Evolutionary conservation across 1,140 invertebrate species (phyloP).

Genomic region (Drosophila busckii): DNA sequence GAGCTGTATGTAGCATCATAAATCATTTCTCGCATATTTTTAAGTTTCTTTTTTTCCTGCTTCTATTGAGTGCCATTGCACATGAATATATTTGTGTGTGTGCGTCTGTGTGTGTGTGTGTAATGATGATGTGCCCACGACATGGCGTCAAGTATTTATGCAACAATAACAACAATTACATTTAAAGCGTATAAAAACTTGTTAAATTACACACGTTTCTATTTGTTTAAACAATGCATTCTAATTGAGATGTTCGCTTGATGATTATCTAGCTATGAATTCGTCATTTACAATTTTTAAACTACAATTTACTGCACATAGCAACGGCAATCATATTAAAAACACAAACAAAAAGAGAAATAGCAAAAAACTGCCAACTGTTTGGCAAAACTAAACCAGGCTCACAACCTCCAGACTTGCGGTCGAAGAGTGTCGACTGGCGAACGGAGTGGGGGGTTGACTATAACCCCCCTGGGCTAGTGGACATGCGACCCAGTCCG

Average conservation of each 20-base stretch:
- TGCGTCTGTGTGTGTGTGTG: slow-evolving; percentile 2
- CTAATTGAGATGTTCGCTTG: slow-evolving; percentile 13
- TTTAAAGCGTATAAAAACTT: slow-evolving; percentile 52
- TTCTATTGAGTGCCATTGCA: slow-evolving; percentile 41
- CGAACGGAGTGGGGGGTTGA: background rate
- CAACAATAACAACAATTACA: slow-evolving; percentile 69
- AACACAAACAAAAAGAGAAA: slow-evolving; percentile 20
- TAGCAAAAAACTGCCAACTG: slow-evolving; percentile 49
- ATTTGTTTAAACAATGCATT: slow-evolving; percentile 37
- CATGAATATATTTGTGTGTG: slow-evolving; percentile 34
- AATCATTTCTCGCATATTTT: slow-evolving; percentile 72
- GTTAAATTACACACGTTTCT: slow-evolving; percentile 48
- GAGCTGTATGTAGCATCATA: slow-evolving; percentile 52
- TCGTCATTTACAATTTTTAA: background rate
- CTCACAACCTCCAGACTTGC: slow-evolving; percentile 60
- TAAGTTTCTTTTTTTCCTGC: slow-evolving; percentile 51
- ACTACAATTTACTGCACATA: slow-evolving; percentile 23
- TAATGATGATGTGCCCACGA: slow-evolving; percentile 67
- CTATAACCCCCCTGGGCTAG: slow-evolving; percentile 18
- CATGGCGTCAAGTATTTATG: slow-evolving; percentile 67
- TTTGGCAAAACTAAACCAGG: slow-evolving; percentile 71
- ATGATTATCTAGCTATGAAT: slow-evolving; percentile 11
- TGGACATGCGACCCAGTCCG: slow-evolving; percentile 60
- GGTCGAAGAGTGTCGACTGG: slow-evolving; percentile 4
- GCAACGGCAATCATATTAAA: slow-evolving; percentile 49